Base-by-base conservation (phyloP, 2,113 vertebrate genomes). In the Rhea americana region DNA sequence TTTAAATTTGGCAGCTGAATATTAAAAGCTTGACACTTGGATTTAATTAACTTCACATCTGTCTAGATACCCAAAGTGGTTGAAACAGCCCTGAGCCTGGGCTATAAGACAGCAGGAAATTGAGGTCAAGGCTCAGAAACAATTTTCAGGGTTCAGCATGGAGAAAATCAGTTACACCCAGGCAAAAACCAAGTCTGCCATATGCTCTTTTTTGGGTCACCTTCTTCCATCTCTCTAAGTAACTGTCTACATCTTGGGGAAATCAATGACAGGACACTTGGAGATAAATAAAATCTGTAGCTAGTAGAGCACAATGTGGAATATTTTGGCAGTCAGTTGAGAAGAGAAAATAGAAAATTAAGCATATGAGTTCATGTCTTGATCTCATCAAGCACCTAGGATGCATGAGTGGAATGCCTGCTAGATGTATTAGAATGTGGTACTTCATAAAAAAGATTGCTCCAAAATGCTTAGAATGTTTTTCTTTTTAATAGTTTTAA, bases 41-140 rank as follows among this genome's bases (percentile, higher is more conserved):
- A 51, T 91, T 86, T 94, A 82, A 93, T 92, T 81, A 86, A 62
- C 76, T 63, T 82, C 77, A 39, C 83, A 66, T 93, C 93, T 93
- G 65, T 26, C 73, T 63, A 86, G 37, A 6, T 76, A 48, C 13
- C 92, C 90, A 45, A 7, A 81, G 93, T 26, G 83, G 25, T 76
- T 75, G 77, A 41, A 72, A 68, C 1, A 13, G 80, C 90, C 80
- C 68, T 2, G 0, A 62, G 85, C 76, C 68, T 5, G 14, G 76
- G 68, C 85, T 90, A 3, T 6, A n/a, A 50, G 91, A 6, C 28
- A 14, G 73, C 43, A 67, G 84, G 56, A 93, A 93, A 89, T 85
- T 61, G 92, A 82, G 93, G 89, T 75, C 78, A 35, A 8, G 77
- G 89, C 86, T 77, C 86, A 25, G 90, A 59, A 43, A 79, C 53